These are phyloP conservation scores for Alethe diademata DNA, from an alignment of 2,113 vertebrate genomes.

Conservation along the genomic window DNA sequence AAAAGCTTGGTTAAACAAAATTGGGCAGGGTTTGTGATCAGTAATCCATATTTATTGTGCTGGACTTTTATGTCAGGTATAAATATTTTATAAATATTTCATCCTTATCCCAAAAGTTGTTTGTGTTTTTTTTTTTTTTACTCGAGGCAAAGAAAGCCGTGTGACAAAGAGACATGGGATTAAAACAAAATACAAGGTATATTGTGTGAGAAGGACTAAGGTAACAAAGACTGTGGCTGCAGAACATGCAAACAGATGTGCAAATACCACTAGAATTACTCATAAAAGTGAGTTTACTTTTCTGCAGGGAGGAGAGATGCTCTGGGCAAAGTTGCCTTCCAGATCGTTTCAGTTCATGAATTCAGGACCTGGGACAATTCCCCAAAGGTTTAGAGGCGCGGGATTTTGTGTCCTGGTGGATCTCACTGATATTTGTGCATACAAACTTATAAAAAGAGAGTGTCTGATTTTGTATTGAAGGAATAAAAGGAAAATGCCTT, in stretches of 20 bases:
- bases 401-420: background rate
- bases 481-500: background rate
- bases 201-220: background rate
- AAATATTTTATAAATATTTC: background rate
- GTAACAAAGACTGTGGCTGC: background rate
- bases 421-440: background rate
- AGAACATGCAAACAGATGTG: background rate
- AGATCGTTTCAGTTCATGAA: background rate
- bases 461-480: background rate
- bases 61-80: background rate
- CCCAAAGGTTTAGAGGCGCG: background rate
- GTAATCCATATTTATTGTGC: background rate
- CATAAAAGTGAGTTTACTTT: background rate
- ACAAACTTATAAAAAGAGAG: background rate
- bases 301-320: background rate
- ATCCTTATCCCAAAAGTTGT: background rate
- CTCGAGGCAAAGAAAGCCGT: rapidly evolving
- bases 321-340: rapidly evolving
- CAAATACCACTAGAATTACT: background rate
- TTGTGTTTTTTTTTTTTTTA: background rate
- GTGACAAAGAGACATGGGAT: background rate
- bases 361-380: conserved; percentile 70
- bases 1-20: background rate
- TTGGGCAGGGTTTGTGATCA: background rate
- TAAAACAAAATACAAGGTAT: background rate